These are phyloP conservation scores for Brachylomia viminalis DNA, from an alignment of 2,888 invertebrate species.

Conservation along the genomic window DNA sequence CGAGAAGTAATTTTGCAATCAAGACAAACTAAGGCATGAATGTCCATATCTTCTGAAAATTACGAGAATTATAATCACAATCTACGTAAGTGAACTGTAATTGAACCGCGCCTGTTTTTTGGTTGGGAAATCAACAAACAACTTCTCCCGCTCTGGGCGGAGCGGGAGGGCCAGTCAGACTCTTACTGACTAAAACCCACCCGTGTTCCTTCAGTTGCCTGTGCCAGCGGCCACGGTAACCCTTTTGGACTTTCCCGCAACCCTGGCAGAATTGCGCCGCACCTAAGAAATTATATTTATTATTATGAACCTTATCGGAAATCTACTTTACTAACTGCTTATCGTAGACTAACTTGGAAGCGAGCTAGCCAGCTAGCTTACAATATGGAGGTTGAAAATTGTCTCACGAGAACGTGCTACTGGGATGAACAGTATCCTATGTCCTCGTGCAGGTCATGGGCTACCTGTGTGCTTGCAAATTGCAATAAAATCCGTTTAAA, in stretches of 20 bases:
- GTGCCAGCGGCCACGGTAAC: too few species aligned
- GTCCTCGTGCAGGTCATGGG: too few species aligned
- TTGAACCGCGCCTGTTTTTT: slow-evolving; percentile 20
- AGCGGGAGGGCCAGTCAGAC: too few species aligned
- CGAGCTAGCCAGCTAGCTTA: background rate
- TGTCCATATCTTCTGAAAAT: slow-evolving; percentile 27
- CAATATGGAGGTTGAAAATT: background rate
- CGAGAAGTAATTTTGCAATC: slow-evolving; percentile 11
- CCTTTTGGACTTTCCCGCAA: too few species aligned
- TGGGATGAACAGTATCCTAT: background rate
- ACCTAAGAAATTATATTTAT: background rate
- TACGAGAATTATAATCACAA: slow-evolving; percentile 12
- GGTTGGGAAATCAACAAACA: too few species aligned
- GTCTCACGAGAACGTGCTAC: background rate
- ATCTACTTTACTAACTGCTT: background rate
- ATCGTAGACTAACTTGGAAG: background rate
- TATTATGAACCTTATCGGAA: background rate
- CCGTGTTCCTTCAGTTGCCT: too few species aligned
- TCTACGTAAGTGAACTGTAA: background rate
- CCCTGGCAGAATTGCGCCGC: too few species aligned
- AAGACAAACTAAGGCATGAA: background rate
- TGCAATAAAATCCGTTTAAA: too few species aligned
- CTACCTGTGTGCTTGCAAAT: too few species aligned
- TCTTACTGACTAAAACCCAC: too few species aligned
- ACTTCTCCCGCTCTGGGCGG: too few species aligned